Evolutionary conservation across 2,113 vertebrate species (phyloP).

Genomic region (Progne subis): DNA sequence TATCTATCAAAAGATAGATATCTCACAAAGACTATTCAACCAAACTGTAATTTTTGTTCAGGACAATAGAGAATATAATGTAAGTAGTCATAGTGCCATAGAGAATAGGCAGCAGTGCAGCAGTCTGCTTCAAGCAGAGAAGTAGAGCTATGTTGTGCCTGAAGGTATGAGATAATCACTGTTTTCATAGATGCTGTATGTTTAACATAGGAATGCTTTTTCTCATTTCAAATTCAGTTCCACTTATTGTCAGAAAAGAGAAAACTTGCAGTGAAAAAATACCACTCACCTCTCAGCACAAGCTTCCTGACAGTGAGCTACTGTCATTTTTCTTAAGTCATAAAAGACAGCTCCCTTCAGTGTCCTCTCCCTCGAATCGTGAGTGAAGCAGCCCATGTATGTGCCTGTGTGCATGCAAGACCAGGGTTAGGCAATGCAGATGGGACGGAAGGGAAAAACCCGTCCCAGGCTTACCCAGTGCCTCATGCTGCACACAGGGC

Average conservation of each 20-base stretch:
- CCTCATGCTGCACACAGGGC: rapidly evolving
- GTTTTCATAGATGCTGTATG: not conserved
- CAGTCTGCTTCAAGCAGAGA: not conserved
- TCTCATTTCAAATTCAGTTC: not conserved
- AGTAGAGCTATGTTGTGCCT: not conserved
- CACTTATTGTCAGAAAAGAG: not conserved
- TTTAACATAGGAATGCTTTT: not conserved
- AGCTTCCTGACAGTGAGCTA: conserved; percentile 91
- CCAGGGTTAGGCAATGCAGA: not conserved
- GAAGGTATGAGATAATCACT: not conserved
- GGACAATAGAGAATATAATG: not conserved
- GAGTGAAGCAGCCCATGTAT: conserved; percentile 91
- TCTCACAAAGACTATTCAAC: not conserved
- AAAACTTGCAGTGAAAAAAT: not conserved
- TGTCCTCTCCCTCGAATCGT: conserved; percentile 82
- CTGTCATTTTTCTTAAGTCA: conserved; percentile 96
- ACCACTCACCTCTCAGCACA: conserved; percentile 89
- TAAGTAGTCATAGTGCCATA: not conserved
- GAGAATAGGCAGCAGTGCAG: not conserved
- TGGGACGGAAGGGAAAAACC: rapidly evolving
- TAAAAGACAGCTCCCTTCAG: conserved; percentile 92
- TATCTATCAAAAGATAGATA: not conserved
- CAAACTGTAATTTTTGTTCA: not conserved
- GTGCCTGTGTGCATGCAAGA: conserved; percentile 71
- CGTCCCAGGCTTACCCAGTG: rapidly evolving